A percentile compares a stretch with the other conserved stretches of the same genome.
Evolutionary conservation across 2,888 invertebrate species (phyloP).

Genomic region (Xiphydria camelus): DNA sequence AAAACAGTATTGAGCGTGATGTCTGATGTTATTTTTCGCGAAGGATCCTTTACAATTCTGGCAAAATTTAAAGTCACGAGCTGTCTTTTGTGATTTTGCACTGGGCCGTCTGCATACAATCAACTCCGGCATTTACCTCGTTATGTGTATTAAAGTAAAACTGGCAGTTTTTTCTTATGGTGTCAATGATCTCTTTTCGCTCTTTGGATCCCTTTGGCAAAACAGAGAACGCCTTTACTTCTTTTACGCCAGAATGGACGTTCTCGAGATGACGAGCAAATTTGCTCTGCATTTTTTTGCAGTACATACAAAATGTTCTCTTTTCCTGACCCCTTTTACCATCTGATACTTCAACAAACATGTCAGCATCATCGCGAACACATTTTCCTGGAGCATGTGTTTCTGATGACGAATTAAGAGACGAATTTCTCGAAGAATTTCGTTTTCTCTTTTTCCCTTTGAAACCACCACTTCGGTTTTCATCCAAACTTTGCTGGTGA

Average conservation of each 20-base stretch:
- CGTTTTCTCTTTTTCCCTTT: too few relatives aligned
- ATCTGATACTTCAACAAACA: not conserved
- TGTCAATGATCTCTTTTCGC: not conserved
- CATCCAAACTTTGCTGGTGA: too few relatives aligned
- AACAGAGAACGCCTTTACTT: not conserved
- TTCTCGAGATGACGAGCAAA: not conserved
- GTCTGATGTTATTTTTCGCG: constrained; percentile 13
- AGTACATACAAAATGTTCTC: not conserved
- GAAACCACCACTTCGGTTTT: too few relatives aligned
- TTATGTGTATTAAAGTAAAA: not conserved
- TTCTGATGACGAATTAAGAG: not conserved
- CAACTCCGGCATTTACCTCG: constrained; percentile 15
- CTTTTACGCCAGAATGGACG: not conserved
- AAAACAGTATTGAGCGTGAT: constrained; percentile 13
- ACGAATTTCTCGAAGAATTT: not conserved
- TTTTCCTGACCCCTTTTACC: not conserved
- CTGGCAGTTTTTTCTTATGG: not conserved
- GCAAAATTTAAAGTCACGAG: constrained; percentile 16
- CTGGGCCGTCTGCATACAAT: constrained; percentile 17
- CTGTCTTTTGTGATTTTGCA: constrained; percentile 6
- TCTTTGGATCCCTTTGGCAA: not conserved
- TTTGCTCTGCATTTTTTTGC: not conserved
- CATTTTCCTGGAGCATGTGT: not conserved
- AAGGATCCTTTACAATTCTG: constrained; percentile 17
- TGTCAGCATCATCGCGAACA: not conserved